phyloP scores from a whole-genome alignment of 35 echinoderm and acorn worm genomes.

The Heliocidaris erythrogramma region DNA sequence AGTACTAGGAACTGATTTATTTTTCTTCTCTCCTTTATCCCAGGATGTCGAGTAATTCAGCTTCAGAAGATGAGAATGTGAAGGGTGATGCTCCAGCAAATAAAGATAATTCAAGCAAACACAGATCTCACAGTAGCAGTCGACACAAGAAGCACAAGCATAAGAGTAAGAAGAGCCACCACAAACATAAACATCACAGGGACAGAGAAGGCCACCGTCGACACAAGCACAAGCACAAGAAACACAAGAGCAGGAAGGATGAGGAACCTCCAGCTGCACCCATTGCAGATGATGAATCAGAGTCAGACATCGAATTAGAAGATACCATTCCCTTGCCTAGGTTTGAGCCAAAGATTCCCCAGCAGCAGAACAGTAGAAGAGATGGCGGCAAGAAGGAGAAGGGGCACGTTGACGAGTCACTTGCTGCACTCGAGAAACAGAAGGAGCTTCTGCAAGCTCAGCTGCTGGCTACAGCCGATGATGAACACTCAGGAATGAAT shows the following conservation, averaged over 20 bases:
- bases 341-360: conserved; percentile 46
- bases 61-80: not conserved
- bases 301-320: conserved; percentile 4
- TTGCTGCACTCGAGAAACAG: conserved; percentile 95
- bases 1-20: no score
- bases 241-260: conserved; percentile 64
- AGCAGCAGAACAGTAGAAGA: conserved; percentile 1
- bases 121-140: conserved; percentile 24
- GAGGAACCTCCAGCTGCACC: conserved; percentile 42
- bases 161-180: conserved; percentile 56
- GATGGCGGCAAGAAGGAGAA: conserved; percentile 28
- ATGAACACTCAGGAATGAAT: conserved; percentile 50
- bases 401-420: not conserved
- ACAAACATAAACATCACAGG: conserved; percentile 54
- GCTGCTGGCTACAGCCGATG: conserved; percentile 61
- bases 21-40: not conserved
- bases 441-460: conserved; percentile 83
- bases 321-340: conserved; percentile 36
- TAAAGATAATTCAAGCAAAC: not conserved
- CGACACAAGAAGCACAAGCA: conserved; percentile 59
- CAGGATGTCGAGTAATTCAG: conserved; percentile 37
- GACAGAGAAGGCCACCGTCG: conserved; percentile 68
- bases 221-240: conserved; percentile 92
- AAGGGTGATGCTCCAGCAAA: not conserved
- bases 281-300: conserved; percentile 49